Evolutionary conservation across 2,113 vertebrate genomes (phyloP).

Genomic region (Platysternon megacephalum): DNA sequence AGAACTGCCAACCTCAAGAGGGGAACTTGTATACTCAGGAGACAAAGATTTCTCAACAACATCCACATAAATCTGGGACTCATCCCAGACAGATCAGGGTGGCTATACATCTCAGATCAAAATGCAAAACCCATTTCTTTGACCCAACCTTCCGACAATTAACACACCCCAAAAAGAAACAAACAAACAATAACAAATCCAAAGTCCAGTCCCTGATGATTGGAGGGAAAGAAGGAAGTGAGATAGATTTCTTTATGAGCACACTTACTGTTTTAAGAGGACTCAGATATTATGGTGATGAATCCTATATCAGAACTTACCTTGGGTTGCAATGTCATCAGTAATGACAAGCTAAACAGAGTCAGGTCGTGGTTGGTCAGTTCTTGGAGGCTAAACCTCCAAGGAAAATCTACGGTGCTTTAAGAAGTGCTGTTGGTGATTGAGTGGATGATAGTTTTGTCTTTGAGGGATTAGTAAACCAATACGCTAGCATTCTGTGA

Average conservation of each 20-base stretch:
- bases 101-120: background rate
- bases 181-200: background rate
- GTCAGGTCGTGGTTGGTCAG: background rate
- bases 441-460: background rate
- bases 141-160: background rate
- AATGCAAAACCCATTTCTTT: background rate
- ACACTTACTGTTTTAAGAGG: background rate
- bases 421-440: background rate
- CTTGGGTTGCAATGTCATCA: background rate
- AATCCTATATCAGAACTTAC: background rate
- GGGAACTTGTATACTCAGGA: background rate
- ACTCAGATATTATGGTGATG: background rate
- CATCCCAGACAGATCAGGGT: background rate
- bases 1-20: background rate
- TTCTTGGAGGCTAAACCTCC: conserved; percentile 10
- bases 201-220: background rate
- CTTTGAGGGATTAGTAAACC: background rate
- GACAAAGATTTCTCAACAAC: background rate
- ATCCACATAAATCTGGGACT: rapidly evolving
- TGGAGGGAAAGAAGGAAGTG: background rate
- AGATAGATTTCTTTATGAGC: background rate
- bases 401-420: background rate
- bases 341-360: background rate
- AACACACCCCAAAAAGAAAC: background rate
- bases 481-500: background rate